Conservation (phyloP, 2,797 vertebrate genomes). For the Pipistrellus pygmaeus region DNA sequence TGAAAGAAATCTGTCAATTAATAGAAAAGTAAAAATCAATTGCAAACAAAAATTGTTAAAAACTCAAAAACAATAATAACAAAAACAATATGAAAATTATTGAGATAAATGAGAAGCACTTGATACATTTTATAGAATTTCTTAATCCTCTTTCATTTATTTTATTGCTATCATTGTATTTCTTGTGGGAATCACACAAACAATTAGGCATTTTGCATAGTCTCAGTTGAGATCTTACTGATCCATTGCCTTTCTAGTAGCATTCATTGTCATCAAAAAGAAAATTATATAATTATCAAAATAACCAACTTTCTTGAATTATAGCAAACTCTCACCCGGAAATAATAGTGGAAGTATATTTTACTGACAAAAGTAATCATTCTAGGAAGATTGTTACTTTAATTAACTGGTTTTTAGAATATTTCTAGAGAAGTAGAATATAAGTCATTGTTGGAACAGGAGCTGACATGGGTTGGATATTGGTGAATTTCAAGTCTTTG, state of each 20-base stretch:
- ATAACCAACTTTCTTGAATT: background rate
- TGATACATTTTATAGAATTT: background rate
- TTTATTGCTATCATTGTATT: background rate
- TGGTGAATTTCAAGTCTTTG: background rate
- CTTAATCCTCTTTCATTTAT: background rate
- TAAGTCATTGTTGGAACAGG: background rate
- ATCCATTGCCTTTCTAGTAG: background rate
- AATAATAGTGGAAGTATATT: background rate
- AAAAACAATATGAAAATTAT: conserved; percentile 3
- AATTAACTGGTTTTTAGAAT: background rate
- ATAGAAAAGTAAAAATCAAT: conserved; percentile 45
- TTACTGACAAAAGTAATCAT: background rate
- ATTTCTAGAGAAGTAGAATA: background rate
- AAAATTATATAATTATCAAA: conserved; percentile 17
- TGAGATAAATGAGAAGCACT: background rate
- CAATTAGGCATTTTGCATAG: background rate
- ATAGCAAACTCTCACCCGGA: conserved; percentile 9
- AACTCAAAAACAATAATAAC: background rate
- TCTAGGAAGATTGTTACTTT: background rate
- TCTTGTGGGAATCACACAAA: background rate
- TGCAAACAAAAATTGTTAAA: background rate
- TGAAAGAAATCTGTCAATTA: background rate
- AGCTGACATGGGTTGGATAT: background rate
- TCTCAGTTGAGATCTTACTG: background rate
- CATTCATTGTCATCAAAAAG: conserved; percentile 16